phyloP scores from a whole-genome alignment of 2,797 vertebrate species.

The Cossypha caffra region DNA sequence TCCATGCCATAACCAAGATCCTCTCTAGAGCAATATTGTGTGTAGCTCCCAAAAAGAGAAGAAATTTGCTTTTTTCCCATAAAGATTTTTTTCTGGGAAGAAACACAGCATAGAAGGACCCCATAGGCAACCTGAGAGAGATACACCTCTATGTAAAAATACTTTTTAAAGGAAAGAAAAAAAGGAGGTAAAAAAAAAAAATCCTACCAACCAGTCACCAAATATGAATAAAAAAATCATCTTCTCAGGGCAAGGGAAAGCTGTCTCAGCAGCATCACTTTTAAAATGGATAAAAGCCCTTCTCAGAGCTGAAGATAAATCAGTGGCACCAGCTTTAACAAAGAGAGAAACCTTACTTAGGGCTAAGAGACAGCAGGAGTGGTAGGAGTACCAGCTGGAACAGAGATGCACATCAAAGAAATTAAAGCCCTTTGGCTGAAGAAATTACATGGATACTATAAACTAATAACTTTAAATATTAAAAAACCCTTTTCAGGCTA shows the following conservation, averaged over 20 bases:
- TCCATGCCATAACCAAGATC: neutral
- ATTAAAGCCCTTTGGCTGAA: constrained; percentile 76
- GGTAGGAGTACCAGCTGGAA: constrained; percentile 69
- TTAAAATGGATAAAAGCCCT: constrained; percentile 62
- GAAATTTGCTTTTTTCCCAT: neutral
- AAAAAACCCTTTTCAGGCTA: constrained; percentile 72
- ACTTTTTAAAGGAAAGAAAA: neutral
- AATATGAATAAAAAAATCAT: constrained; percentile 26
- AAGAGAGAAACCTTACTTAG: constrained; percentile 72
- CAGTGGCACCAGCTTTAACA: constrained; percentile 61
- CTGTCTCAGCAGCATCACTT: constrained; percentile 45
- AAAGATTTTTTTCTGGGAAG: neutral
- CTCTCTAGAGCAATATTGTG: rapidly evolving
- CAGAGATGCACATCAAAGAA: constrained; percentile 75
- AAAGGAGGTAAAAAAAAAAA: too few relatives aligned
- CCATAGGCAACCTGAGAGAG: neutral
- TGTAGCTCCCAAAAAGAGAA: neutral
- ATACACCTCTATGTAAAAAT: neutral
- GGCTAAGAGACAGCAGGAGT: constrained; percentile 73
- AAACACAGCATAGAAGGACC: neutral
- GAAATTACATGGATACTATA: constrained; percentile 74
- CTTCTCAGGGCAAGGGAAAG: constrained; percentile 11
- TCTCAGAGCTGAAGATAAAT: constrained; percentile 57
- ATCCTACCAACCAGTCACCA: neutral
- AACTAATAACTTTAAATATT: constrained; percentile 81